Evolutionary conservation across 1,140 invertebrate species (phyloP).

Genomic region (Drosophila auraria): DNA sequence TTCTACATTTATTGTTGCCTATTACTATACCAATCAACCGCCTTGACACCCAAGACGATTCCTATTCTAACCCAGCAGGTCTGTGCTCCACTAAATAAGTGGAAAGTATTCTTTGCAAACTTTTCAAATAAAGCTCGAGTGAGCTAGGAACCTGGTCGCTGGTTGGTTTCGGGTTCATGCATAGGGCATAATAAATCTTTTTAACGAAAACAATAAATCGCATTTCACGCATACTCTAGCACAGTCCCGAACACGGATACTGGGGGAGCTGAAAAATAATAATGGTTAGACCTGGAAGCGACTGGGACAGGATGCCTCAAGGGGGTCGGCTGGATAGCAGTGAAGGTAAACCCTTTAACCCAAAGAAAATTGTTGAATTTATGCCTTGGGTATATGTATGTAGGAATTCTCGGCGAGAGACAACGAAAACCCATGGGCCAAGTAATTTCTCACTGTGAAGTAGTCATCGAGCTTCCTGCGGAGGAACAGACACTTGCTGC

Average conservation of each 20-base stretch:
- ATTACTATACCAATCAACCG: neutral
- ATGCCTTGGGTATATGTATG: conserved; percentile 27
- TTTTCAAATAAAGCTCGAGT: conserved; percentile 76
- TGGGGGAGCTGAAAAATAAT: conserved; percentile 27
- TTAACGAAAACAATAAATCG: conserved; percentile 83
- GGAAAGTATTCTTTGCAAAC: conserved; percentile 56
- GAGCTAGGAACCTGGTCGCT: conserved; percentile 1
- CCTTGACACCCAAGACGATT: neutral
- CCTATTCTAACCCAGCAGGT: neutral
- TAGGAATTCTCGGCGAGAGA: conserved; percentile 32
- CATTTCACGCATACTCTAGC: conserved; percentile 77
- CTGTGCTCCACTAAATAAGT: conserved; percentile 13
- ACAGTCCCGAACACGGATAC: conserved; percentile 28
- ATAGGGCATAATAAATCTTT: conserved; percentile 77
- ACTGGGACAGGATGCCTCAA: conserved; percentile 27
- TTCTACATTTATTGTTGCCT: neutral
- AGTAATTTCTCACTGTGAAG: conserved; percentile 72
- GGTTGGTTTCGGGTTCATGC: conserved; percentile 29
- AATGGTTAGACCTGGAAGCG: conserved; percentile 44
- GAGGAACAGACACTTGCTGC: conserved; percentile 66
- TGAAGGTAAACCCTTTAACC: conserved; percentile 48
- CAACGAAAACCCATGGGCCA: conserved; percentile 40
- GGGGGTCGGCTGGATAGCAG: conserved; percentile 4
- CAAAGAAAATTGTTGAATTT: conserved; percentile 55
- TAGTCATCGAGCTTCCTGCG: conserved; percentile 64